Conservation (phyloP, 2,113 vertebrate genomes). For the Pseudopipra pipra region DNA sequence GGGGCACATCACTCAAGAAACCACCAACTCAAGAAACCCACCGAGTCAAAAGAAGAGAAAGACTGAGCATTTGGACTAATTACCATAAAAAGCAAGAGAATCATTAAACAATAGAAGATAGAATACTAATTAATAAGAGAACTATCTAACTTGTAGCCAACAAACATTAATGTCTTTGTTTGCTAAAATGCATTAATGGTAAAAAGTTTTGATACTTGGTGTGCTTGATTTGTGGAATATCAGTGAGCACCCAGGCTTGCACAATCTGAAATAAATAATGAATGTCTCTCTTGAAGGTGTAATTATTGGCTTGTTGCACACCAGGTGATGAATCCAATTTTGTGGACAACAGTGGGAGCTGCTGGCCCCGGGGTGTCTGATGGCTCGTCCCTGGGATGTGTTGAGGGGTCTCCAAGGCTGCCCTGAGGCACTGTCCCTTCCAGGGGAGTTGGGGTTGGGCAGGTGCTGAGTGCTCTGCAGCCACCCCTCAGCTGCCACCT, state of each 20-base stretch:
- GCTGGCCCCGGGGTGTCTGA: not conserved
- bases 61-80: not conserved
- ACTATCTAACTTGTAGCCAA: not conserved
- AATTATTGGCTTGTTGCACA: not conserved
- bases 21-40: not conserved
- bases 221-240: not conserved
- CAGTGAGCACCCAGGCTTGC: not conserved
- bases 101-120: not conserved
- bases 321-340: not conserved
- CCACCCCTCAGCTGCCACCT: not conserved
- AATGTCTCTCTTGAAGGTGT: not conserved
- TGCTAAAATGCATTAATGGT: not conserved
- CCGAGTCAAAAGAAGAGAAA: not conserved
- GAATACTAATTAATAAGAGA: not conserved
- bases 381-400: rapidly evolving
- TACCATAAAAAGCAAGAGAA: not conserved
- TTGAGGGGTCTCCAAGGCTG: rapidly evolving
- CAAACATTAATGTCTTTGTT: not conserved
- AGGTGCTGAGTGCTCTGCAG: not conserved
- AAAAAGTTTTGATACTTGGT: not conserved
- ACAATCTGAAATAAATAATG: not conserved
- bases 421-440: not conserved
- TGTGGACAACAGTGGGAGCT: not conserved
- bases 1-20: not conserved
- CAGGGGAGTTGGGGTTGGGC: too few species aligned